These are phyloP conservation scores for Anodontia alba DNA, from an alignment of 2,888 invertebrate species.

Conservation along the genomic window DNA sequence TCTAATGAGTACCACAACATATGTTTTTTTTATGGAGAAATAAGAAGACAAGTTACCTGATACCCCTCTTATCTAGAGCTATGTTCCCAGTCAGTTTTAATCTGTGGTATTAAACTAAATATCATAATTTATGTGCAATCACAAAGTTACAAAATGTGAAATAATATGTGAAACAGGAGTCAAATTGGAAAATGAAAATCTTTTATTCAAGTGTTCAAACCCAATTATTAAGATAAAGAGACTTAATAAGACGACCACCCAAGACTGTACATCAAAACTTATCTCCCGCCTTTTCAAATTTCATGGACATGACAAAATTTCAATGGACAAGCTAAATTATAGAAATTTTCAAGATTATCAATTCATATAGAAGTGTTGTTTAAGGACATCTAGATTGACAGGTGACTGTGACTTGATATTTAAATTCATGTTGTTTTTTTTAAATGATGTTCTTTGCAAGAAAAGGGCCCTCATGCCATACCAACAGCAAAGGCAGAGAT, in stretches of 20 bases:
- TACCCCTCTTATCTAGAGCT: too few species aligned
- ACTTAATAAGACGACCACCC: conserved; percentile 3
- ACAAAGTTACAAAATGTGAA: conserved; percentile 8
- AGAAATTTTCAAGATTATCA: neutral
- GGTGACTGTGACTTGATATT: conserved; percentile 1
- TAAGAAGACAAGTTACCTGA: too few species aligned
- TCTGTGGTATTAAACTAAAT: neutral
- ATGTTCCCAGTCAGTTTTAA: conserved; percentile 7
- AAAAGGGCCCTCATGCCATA: too few species aligned
- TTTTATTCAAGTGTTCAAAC: conserved; percentile 1
- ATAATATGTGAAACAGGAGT: neutral
- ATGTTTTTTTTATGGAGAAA: too few species aligned
- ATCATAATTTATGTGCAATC: conserved; percentile 10
- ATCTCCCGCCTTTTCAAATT: conserved; percentile 15
- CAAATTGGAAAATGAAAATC: neutral
- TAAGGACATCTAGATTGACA: neutral
- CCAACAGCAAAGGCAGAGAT: too few species aligned
- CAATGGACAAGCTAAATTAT: conserved; percentile 6
- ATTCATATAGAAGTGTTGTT: neutral
- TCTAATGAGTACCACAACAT: too few species aligned
- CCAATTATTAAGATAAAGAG: conserved; percentile 11
- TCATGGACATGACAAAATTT: neutral
- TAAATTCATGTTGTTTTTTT: too few species aligned
- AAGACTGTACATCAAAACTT: neutral
- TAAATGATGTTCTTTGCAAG: too few species aligned